These are phyloP conservation scores for Lysiphlebus fabarum DNA, from an alignment of 1,140 invertebrate species.

Conservation along the genomic window DNA sequence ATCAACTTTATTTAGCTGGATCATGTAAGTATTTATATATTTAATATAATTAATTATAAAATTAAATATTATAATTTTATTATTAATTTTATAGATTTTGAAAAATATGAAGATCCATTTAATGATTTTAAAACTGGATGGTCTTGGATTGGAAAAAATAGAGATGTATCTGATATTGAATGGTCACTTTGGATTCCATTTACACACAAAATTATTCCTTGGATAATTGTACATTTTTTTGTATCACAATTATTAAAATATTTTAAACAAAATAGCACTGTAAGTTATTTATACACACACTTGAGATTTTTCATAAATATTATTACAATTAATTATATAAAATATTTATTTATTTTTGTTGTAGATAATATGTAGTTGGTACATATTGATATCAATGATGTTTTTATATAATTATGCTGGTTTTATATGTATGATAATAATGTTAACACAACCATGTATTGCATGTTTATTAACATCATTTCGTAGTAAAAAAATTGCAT, in stretches of 20 bases:
- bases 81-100: constrained; percentile 39
- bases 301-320: not conserved
- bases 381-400: constrained; percentile 35
- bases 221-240: constrained; percentile 48
- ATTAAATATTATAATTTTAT: constrained; percentile 4
- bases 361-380: constrained; percentile 45
- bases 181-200: constrained; percentile 55
- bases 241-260: constrained; percentile 42
- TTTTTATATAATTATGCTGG: constrained; percentile 43
- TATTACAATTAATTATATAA: constrained; percentile 1
- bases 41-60: constrained; percentile 14
- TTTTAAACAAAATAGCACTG: constrained; percentile 20
- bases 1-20: constrained; percentile 38
- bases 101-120: constrained; percentile 38
- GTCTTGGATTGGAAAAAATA: constrained; percentile 48
- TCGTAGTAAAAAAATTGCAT: constrained; percentile 39
- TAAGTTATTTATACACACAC: constrained; percentile 22
- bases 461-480: constrained; percentile 42
- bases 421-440: constrained; percentile 36
- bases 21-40: constrained; percentile 37
- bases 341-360: constrained; percentile 17
- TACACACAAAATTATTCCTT: constrained; percentile 45
- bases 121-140: constrained; percentile 50
- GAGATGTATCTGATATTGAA: constrained; percentile 58
- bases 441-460: constrained; percentile 44